Evolutionary conservation across 1,140 invertebrate species (phyloP), one percentile per base, ranked within the genome.

Genomic region (Pogonomyrmex californicus): DNA sequence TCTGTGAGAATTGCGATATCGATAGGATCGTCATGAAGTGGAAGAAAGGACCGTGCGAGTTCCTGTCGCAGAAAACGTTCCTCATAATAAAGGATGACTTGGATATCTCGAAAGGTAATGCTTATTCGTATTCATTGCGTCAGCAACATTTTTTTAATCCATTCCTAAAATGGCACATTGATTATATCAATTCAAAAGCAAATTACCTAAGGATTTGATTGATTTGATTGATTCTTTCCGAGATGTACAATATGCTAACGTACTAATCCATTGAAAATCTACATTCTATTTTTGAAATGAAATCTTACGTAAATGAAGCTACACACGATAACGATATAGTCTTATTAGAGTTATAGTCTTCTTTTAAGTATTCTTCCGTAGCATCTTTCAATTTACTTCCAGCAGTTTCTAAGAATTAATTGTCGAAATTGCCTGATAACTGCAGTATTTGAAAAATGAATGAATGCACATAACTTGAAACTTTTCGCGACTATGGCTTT

Each of bases 21-120:
- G 71, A 76, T 63, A 76, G 87, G 73, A 91, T 79, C 78, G 23
- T 30, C 81, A 94, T 94, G 93, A 92, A 93, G 90, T 94, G 93
- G 93, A 93, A 93, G 78, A 89, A 76, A 30, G 54, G 65, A 60
- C 38, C 92, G 6, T 73, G 83, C 7, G 92, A 92, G 36, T 89
- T 93, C 78, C 38, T 94, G 14, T 91, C 92, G 0, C 92, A 94
- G 65, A 94, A 94, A 71, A 94, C 93, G 0, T 94, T 93, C 56
- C 58, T 94, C 6, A 87, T 94, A 14, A 91, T 94, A 54, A 93
- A 91, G 73, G 88, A 94, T 77, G 89, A 94, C 68, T 70, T 92
- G 54, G 62, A 87, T 36, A 73, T 89, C 0, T 65, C 91, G 10
- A 33, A 88, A 91, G 91, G 92, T 93, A 92, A 91, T 70, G 23